Evolutionary conservation across 2,888 invertebrate genomes (phyloP).

Genomic region (Drosophila mayaguana): DNA sequence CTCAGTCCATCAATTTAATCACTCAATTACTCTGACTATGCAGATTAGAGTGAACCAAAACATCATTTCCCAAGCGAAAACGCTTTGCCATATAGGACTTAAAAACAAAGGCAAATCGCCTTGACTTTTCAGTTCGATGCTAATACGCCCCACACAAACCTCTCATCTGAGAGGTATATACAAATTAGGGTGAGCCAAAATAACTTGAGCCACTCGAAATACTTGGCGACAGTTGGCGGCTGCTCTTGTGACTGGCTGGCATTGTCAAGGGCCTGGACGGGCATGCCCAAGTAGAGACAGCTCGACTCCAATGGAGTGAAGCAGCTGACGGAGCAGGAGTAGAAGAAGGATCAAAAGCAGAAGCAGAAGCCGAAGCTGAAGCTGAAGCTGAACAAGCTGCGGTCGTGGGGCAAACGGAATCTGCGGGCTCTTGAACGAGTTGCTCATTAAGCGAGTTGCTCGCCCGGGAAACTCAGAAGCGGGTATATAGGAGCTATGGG

Average conservation of each 20-base stretch:
- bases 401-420: conserved; percentile 1
- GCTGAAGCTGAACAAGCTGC: conserved; percentile 1
- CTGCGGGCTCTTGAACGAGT: conserved; percentile 1
- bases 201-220: conserved; percentile 40
- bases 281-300: conserved; percentile 23
- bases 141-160: neutral
- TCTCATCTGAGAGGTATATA: conserved; percentile 1
- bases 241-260: conserved; percentile 30
- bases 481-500: neutral
- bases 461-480: neutral
- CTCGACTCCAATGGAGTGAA: conserved; percentile 1
- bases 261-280: conserved; percentile 45
- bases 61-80: too few relatives aligned
- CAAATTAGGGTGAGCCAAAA: conserved; percentile 26
- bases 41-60: too few relatives aligned
- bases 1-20: neutral
- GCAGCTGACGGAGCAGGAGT: neutral
- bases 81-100: too few relatives aligned
- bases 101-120: neutral
- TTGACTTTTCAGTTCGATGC: neutral
- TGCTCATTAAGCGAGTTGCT: conserved; percentile 37
- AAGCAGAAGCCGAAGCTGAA: neutral
- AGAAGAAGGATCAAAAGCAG: neutral
- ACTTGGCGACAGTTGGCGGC: conserved; percentile 38
- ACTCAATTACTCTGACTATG: neutral